phyloP scores from a whole-genome alignment of 1,140 invertebrate genomes.

The Caenorhabditis remanei region DNA sequence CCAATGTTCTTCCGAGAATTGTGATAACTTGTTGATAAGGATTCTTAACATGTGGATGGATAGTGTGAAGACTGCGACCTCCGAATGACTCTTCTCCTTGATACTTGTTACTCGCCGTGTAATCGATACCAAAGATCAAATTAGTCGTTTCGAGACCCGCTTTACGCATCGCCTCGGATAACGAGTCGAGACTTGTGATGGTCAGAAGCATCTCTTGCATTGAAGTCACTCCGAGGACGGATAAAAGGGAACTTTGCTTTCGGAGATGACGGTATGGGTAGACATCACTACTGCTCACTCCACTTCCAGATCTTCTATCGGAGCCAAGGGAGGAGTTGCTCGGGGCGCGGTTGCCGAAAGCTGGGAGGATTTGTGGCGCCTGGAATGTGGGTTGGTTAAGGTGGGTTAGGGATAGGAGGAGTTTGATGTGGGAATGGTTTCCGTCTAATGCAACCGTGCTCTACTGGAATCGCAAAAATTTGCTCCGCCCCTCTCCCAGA shows the following conservation, averaged over 20 bases:
- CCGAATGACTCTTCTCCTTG: conserved; percentile 80
- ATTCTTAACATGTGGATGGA: conserved; percentile 77
- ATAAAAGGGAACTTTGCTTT: conserved; percentile 64
- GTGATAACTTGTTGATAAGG: conserved; percentile 78
- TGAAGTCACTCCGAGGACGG: conserved; percentile 71
- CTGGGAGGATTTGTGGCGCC: conserved; percentile 57
- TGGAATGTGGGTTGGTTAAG: background rate
- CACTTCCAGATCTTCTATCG: background rate
- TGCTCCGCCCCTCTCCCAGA: no score
- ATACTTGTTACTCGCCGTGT: conserved; percentile 81
- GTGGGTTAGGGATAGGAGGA: no score
- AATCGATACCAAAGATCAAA: conserved; percentile 79
- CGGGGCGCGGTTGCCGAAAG: conserved; percentile 39
- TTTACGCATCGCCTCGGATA: conserved; percentile 76
- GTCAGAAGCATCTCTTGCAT: conserved; percentile 76
- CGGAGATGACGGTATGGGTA: conserved; percentile 49
- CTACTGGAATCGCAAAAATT: no score
- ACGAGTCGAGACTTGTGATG: conserved; percentile 70
- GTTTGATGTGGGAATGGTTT: no score
- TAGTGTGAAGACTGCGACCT: conserved; percentile 79
- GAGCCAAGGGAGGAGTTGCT: conserved; percentile 52
- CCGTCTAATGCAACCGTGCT: no score
- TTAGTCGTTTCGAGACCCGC: conserved; percentile 76
- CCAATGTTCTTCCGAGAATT: conserved; percentile 80
- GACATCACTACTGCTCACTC: conserved; percentile 45